A percentile compares a stretch with the other conserved stretches of the same genome.
These are phyloP conservation scores for Carcharodon carcharias DNA, from an alignment of 2,797 vertebrate species.

Conservation along the genomic window DNA sequence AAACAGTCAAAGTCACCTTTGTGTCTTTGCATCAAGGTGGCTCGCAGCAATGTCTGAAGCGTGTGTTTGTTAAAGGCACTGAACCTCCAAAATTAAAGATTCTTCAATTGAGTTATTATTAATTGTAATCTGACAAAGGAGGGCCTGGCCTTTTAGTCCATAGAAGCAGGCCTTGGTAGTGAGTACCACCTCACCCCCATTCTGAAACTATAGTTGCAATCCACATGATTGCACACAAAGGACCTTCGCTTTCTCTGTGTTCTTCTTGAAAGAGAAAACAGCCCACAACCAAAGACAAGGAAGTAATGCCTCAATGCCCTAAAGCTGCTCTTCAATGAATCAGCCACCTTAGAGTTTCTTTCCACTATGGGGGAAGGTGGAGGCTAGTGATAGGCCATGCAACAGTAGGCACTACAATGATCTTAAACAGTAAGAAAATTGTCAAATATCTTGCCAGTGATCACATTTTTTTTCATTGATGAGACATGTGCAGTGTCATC, in stretches of 20 bases:
- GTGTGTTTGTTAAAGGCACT: not conserved
- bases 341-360: not conserved
- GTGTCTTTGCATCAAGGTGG: not conserved
- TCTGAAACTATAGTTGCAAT: not conserved
- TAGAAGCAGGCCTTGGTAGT: not conserved
- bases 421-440: not conserved
- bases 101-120: not conserved
- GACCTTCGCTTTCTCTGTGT: not conserved
- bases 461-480: not conserved
- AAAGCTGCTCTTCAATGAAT: not conserved
- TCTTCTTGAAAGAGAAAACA: not conserved
- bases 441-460: not conserved
- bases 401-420: not conserved
- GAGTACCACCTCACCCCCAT: not conserved
- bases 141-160: not conserved
- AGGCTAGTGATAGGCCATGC: not conserved
- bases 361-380: not conserved
- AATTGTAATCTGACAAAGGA: not conserved
- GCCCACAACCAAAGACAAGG: not conserved
- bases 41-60: not conserved
- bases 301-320: not conserved
- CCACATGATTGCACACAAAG: not conserved
- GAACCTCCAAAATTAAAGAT: not conserved
- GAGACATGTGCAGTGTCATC: not conserved
- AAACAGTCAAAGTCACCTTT: not conserved